These are phyloP conservation scores for Clivina fossor DNA, from an alignment of 2,888 invertebrate genomes.

Conservation along the genomic window DNA sequence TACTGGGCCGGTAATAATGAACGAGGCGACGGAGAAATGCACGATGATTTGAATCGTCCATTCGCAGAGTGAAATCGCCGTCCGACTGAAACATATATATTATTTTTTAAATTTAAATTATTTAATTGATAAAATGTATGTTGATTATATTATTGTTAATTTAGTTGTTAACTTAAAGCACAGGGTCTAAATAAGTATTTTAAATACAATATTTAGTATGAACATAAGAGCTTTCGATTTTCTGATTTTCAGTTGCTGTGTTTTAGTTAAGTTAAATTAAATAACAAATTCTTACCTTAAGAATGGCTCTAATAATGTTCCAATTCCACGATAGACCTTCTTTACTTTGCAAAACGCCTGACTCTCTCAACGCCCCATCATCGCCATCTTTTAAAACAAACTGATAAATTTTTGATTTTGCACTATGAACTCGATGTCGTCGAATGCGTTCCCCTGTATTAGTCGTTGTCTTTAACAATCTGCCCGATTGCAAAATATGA, in stretches of 20 bases:
- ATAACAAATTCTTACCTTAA: constrained; percentile 62
- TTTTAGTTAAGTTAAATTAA: constrained; percentile 2
- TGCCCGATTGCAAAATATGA: constrained; percentile 63
- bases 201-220: no score
- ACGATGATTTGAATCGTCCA: constrained; percentile 67
- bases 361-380: constrained; percentile 74
- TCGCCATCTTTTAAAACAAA: constrained; percentile 38
- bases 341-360: constrained; percentile 76
- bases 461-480: constrained; percentile 39
- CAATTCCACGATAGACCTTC: constrained; percentile 87
- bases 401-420: constrained; percentile 40
- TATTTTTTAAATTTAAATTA: constrained; percentile 1
- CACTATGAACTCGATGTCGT: constrained; percentile 37
- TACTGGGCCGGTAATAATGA: constrained; percentile 84
- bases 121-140: no score
- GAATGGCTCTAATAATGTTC: constrained; percentile 82
- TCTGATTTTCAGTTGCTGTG: background rate
- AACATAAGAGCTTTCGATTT: no score
- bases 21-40: constrained; percentile 75
- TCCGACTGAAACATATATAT: constrained; percentile 40
- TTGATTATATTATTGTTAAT: no score
- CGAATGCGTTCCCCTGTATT: constrained; percentile 46
- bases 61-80: constrained; percentile 46
- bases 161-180: no score
- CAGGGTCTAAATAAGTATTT: no score